Percentiles rank a stretch among this genome's conserved stretches.
phyloP scores from a whole-genome alignment of 2,888 invertebrate species.

The Lasius platythorax region DNA sequence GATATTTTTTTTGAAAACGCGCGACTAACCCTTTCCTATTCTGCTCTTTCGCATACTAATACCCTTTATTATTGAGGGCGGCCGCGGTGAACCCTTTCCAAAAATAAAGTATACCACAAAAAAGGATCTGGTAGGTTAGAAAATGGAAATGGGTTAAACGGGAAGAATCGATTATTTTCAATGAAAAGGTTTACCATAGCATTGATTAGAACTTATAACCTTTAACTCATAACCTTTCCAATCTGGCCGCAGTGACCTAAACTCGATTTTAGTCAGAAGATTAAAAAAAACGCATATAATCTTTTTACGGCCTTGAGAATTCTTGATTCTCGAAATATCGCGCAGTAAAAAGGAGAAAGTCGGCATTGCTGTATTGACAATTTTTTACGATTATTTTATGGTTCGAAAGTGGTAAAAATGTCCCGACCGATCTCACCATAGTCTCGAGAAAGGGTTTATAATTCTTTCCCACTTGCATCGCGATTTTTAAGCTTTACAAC shows the following conservation, averaged over 20 bases:
- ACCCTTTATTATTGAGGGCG: conserved; percentile 59
- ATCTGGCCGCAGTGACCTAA: conserved; percentile 76
- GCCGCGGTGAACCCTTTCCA: conserved; percentile 72
- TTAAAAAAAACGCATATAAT: conserved; percentile 73
- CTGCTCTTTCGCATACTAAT: conserved; percentile 48
- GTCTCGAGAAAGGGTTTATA: conserved; percentile 80
- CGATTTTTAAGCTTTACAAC: conserved; percentile 72
- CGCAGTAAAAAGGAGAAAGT: conserved; percentile 80
- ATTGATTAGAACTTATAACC: conserved; percentile 48
- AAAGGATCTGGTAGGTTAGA: conserved; percentile 73
- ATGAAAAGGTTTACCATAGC: conserved; percentile 81
- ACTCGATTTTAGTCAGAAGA: conserved; percentile 76
- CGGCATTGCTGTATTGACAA: conserved; percentile 45
- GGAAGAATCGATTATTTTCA: conserved; percentile 83
- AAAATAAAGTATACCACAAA: conserved; percentile 81
- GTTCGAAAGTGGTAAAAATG: conserved; percentile 67
- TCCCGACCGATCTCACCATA: conserved; percentile 57
- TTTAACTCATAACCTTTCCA: conserved; percentile 80
- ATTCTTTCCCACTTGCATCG: conserved; percentile 70
- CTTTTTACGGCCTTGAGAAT: conserved; percentile 77
- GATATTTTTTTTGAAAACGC: conserved; percentile 55
- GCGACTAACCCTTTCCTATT: conserved; percentile 55
- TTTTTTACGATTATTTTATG: conserved; percentile 62
- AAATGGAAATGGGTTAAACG: conserved; percentile 67
- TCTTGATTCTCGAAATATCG: conserved; percentile 23